phyloP scores from a whole-genome alignment of 1,140 invertebrate species.

The Neotoxoptera formosana region DNA sequence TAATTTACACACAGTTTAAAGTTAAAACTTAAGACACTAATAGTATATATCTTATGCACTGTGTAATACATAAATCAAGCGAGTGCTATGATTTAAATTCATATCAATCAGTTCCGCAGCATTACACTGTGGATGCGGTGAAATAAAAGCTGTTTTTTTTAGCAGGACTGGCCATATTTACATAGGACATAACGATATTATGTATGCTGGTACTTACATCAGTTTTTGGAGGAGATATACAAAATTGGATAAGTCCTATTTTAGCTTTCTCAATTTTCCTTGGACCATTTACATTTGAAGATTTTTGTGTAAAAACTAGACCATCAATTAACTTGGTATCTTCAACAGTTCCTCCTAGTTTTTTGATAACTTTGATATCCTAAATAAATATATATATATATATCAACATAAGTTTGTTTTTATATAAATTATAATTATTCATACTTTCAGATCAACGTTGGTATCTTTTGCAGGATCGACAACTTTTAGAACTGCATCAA shows the following conservation, averaged over 20 bases:
- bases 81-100: neutral
- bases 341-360: slow-evolving; percentile 96
- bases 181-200: too few relatives aligned
- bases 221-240: slow-evolving; percentile 99
- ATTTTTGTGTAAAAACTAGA: slow-evolving; percentile 90
- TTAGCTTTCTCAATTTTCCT: slow-evolving; percentile 96
- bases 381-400: slow-evolving; percentile 59
- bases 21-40: too few relatives aligned
- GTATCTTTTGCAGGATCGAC: slow-evolving; percentile 71
- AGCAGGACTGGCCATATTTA: too few relatives aligned
- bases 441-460: slow-evolving; percentile 73
- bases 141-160: neutral
- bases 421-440: neutral
- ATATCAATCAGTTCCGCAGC: neutral
- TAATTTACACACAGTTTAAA: too few relatives aligned
- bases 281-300: slow-evolving; percentile 89
- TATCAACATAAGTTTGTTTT: neutral
- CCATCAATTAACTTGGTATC: slow-evolving; percentile 97
- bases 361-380: slow-evolving; percentile 96
- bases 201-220: slow-evolving; percentile 74
- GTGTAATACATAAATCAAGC: neutral
- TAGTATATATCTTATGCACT: neutral
- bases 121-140: neutral
- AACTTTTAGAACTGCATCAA: slow-evolving; percentile 94
- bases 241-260: slow-evolving; percentile 99